Base-by-base conservation (phyloP, 2,113 vertebrate species). In the Chinchilla lanigera region DNA sequence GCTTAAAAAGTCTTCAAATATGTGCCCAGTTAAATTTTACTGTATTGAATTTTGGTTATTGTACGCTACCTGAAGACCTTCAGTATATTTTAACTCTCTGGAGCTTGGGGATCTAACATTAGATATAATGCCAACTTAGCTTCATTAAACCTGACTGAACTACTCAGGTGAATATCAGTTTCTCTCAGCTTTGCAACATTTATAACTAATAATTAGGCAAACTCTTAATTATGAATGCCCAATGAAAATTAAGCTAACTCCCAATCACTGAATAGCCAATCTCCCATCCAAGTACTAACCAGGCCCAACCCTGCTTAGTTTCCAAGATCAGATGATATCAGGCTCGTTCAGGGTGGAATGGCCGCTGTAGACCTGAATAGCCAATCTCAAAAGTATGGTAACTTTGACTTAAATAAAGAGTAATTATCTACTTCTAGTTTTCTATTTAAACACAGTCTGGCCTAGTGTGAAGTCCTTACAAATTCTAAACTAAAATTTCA, bases 401-500 rank as follows among this genome's bases (percentile, higher is more conserved):
- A 3, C 65, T 71, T 92, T 89, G 83, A 47, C 92, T 96, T 89
- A 86, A 71, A 75, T 93, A 93, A 50, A 93, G 65, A 63, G 20
- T 30, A 60, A 94, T 44, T 41, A 22, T 22, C 26, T 38, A 60
- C n/a, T 56, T 30, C 83, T 75, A 82, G 65, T 88, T 78, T 95
- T 73, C 83, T 85, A 14, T 83, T 90, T 80, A 56, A n/a, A 85
- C 6, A 94, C 71, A 91, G 33, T 50, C 28, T 35, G 6, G 13
- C 28, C 67, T 81, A 69, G 26, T 65, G 24, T 47, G 56, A 89
- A 96, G 56, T 35, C 38, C 52, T 81, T 61, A 65, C 0, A 63
- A 56, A 38, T 35, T 60, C 73, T 35, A 93, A 84, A 16, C 52
- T 47, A 58, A 95, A 93, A 81, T 82, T n/a, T 65, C 33, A 69